Evolutionary conservation across 2,888 invertebrate genomes (phyloP).

Genomic region (Mycalesis mineus): DNA sequence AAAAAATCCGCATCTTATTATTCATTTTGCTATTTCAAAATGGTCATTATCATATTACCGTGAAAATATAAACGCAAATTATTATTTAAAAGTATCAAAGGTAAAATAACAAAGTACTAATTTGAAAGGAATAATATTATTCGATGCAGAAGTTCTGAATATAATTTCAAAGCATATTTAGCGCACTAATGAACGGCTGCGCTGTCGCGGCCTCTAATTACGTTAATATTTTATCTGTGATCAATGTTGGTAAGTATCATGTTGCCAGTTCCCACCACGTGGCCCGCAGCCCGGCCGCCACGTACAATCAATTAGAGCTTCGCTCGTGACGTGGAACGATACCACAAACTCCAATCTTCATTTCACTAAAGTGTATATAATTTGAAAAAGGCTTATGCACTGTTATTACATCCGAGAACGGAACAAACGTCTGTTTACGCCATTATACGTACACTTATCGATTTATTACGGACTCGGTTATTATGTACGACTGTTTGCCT

Average conservation of each 20-base stretch:
- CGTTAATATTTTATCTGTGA: conserved; percentile 29
- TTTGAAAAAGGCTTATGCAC: conserved; percentile 13
- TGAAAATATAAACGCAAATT: too few species aligned
- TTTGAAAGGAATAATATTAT: not conserved
- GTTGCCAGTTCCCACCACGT: conserved; percentile 36
- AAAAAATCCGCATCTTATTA: too few species aligned
- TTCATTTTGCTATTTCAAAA: too few species aligned
- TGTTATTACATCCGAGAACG: conserved; percentile 28
- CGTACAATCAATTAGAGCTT: conserved; percentile 30
- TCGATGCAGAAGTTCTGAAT: not conserved
- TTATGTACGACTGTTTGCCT: conserved; percentile 40
- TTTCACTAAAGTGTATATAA: conserved; percentile 1
- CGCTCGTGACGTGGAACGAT: conserved; percentile 49
- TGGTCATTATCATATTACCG: too few species aligned
- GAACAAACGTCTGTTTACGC: conserved; percentile 34
- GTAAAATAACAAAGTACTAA: too few species aligned
- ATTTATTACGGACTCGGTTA: conserved; percentile 48
- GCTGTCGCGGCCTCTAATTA: conserved; percentile 25
- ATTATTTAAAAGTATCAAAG: too few species aligned
- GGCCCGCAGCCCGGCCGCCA: conserved; percentile 26
- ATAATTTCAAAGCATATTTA: conserved; percentile 8
- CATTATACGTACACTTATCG: conserved; percentile 45
- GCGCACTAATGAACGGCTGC: conserved; percentile 12
- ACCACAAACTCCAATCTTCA: conserved; percentile 20
- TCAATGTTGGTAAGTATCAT: conserved; percentile 20